phyloP scores from a whole-genome alignment of 2,888 invertebrate species.

The Camptogramma bilineatum region DNA sequence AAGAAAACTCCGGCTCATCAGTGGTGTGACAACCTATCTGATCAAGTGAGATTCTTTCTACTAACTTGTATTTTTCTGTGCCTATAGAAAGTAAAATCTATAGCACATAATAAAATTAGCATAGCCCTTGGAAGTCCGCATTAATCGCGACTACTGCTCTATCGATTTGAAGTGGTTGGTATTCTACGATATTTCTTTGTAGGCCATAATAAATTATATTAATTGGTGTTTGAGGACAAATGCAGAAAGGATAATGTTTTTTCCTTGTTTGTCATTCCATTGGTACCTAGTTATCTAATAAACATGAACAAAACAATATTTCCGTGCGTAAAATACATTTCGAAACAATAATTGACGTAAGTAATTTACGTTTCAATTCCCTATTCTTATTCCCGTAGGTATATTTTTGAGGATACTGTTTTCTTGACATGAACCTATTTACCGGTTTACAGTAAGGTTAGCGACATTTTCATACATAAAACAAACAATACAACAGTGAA shows the following conservation, averaged over 20 bases:
- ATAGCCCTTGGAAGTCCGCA: conserved; percentile 13
- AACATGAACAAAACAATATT: not conserved
- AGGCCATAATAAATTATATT: not conserved
- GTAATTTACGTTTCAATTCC: not conserved
- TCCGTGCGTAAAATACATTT: not conserved
- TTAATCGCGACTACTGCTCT: conserved; percentile 9
- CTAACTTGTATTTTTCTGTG: not conserved
- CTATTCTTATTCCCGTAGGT: not conserved
- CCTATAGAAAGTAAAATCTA: conserved; percentile 3
- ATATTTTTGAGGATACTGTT: not conserved
- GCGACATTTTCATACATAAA: too few species aligned
- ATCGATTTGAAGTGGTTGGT: conserved; percentile 20
- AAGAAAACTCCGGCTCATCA: conserved; percentile 84
- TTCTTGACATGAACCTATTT: too few species aligned
- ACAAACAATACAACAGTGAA: too few species aligned
- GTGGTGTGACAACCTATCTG: conserved; percentile 86
- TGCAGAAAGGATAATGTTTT: conserved; percentile 12
- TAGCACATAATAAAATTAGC: conserved; percentile 17
- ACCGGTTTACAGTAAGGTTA: too few species aligned
- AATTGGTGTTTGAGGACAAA: not conserved
- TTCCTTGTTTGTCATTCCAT: conserved; percentile 13
- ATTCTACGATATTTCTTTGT: not conserved
- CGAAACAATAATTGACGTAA: not conserved
- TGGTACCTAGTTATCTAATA: not conserved
- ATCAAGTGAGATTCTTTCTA: conserved; percentile 81